phyloP scores from a whole-genome alignment of 2,797 vertebrate species.

The Euphonia xanthogaster region DNA sequence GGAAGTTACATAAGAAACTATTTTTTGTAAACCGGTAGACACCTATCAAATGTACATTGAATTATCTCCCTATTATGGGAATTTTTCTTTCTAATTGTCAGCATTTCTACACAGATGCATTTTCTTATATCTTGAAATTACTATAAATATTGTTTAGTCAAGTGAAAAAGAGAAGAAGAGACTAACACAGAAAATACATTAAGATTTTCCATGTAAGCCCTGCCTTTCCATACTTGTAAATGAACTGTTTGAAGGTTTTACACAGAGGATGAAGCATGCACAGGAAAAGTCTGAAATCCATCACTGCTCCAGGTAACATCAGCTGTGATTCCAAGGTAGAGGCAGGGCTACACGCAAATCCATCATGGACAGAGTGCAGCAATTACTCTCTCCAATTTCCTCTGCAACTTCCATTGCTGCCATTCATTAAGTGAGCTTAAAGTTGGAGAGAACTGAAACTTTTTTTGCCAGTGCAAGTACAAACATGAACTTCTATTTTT shows the following conservation, averaged over 20 bases:
- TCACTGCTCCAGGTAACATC: neutral
- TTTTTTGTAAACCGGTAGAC: neutral
- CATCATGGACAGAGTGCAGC: neutral
- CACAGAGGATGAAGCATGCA: neutral
- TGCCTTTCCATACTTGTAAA: neutral
- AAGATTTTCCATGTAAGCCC: neutral
- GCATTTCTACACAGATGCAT: neutral
- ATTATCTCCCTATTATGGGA: neutral
- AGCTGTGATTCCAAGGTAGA: neutral
- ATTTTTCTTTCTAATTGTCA: neutral
- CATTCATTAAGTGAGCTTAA: neutral
- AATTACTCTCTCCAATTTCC: neutral
- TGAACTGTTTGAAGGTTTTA: neutral
- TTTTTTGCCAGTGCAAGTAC: neutral
- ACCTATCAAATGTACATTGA: neutral
- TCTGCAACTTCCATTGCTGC: neutral
- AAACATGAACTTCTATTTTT: neutral
- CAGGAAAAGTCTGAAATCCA: neutral
- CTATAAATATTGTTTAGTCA: neutral
- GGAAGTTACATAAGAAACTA: neutral
- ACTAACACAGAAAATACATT: neutral
- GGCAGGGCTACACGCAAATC: neutral
- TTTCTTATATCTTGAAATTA: neutral
- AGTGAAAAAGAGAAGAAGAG: neutral
- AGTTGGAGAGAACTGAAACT: neutral